Base-by-base conservation (phyloP, 2,888 invertebrate genomes). In the Athalia circularis region DNA sequence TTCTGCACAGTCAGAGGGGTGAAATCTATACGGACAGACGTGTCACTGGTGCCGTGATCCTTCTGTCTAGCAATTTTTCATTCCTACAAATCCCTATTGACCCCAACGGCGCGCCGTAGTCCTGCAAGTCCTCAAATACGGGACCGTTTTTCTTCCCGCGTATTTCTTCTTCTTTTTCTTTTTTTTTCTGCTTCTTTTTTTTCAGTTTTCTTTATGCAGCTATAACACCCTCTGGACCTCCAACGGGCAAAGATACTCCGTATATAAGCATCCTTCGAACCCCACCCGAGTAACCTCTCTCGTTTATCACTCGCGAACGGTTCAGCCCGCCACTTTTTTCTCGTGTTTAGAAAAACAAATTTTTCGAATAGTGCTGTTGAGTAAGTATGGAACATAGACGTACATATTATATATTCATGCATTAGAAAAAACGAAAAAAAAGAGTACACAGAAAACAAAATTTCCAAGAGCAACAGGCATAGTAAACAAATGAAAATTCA, bases 71-170 rank as follows among this genome's bases (percentile, higher is more conserved):
- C 79, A 61, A 81, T 81, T 80, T 79, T 80, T 81, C 80, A 79
- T 75, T 79, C 77, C 70, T 79, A 83, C 77, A 78, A 82, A 83
- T 81, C 77, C 76, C 78, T 81, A 79, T 82, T 81, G 81, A 81
- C 77, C 77, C 75, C 77, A 78, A 79, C 68, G 65, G 13, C 65
- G 48, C 65, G 68, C 29, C 54, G 52, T 15, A 68, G 43, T 68
- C 68, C 29, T 29, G 29, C 52, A 68, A 68, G 68, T 52, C 68
- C 54, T 43, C 52, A 68, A 62, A 52, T 54, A 29, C 29, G n/a
- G 52, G 52, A 54, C 9, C 68, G 43, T 11, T 3, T n/a, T 13
- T 7, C 61, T 15, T 52, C 52, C 52, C 11, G 52, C 52, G 8
- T 11, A 7, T 9, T 7, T 29, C 43, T 68, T 54, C 52, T 29